Evolutionary conservation across 2,797 vertebrate genomes (phyloP), one percentile per base, ranked within the genome.

Genomic region (Columba guinea): DNA sequence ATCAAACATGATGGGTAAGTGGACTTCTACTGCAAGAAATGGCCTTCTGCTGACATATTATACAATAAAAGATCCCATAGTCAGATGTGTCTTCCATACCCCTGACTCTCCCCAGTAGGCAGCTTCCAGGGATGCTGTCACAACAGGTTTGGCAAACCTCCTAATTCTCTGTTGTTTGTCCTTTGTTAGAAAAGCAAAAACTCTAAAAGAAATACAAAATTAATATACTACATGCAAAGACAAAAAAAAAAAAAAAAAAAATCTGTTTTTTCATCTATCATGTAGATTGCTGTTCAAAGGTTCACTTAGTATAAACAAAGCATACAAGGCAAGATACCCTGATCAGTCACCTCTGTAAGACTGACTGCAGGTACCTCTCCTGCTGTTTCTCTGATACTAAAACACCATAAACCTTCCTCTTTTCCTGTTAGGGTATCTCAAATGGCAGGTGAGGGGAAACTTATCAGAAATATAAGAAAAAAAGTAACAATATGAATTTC

Each of bases 111-210:
- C 58, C 30, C 59, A 78, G 58, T 32, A 65, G 46, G 49, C 67
- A 90, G 22, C 37, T 89, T 73, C 65, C 48, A 68, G 68, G 35
- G 62, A n/a, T 67, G 46, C 37, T 88, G 55, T 82, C 81, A 48
- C 32, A 81, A 59, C 2, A 3, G 46, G 16, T 71, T 79, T 94
- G 63, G 32, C 55, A 92, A 69, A 77, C 30, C 41, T 68, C 63
- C 71, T 69, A 30, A 39, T 90, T 58, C 69, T 88, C 81, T 5
- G 2, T 35, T 85, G 27, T 34, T 93, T 92, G 73, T 64, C 51
- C 37, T 79, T 73, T 49, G 37, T 60, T 93, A 58, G 64, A 93
- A 96, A 82, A 93, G 28, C 37, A 78, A 90, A 88, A 77, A 21
- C 34, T 92, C 79, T 55, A 78, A 70, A 82, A 91, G 51, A 93